A percentile compares a stretch with the other conserved stretches of the same genome.
Evolutionary conservation across 2,113 vertebrate genomes (phyloP).

Genomic region (Mus pahari): DNA sequence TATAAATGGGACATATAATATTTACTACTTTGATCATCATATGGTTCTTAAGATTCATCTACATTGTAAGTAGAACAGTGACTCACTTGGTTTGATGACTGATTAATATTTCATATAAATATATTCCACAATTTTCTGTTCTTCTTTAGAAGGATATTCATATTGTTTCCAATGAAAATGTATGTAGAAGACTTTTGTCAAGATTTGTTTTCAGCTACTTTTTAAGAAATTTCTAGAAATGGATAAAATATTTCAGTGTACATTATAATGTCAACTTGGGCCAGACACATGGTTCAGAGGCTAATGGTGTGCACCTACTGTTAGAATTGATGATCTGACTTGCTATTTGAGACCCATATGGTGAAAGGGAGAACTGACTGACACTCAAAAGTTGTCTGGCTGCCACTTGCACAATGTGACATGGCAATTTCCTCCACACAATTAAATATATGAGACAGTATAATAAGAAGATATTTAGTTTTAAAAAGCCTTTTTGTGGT

Average conservation of each 20-base stretch:
- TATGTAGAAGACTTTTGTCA: neutral
- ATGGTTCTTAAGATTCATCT: neutral
- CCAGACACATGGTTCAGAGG: neutral
- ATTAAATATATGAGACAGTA: neutral
- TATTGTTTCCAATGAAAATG: neutral
- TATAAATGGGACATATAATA: neutral
- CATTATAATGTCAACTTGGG: neutral
- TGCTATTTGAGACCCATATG: neutral
- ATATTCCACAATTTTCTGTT: neutral
- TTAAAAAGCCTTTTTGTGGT: too few relatives aligned
- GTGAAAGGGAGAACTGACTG: neutral
- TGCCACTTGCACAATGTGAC: neutral
- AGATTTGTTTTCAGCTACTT: constrained; percentile 1
- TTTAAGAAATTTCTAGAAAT: neutral
- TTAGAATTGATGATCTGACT: neutral
- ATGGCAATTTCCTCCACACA: neutral
- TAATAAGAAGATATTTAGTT: neutral
- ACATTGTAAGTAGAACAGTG: neutral
- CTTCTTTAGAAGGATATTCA: neutral
- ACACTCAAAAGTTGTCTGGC: neutral
- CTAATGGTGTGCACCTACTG: neutral
- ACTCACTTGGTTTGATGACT: constrained; percentile 38
- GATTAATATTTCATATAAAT: neutral
- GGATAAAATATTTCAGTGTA: neutral
- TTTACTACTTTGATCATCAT: neutral